Conservation (phyloP, 2,888 invertebrate species). For the Gortyna flavago region DNA sequence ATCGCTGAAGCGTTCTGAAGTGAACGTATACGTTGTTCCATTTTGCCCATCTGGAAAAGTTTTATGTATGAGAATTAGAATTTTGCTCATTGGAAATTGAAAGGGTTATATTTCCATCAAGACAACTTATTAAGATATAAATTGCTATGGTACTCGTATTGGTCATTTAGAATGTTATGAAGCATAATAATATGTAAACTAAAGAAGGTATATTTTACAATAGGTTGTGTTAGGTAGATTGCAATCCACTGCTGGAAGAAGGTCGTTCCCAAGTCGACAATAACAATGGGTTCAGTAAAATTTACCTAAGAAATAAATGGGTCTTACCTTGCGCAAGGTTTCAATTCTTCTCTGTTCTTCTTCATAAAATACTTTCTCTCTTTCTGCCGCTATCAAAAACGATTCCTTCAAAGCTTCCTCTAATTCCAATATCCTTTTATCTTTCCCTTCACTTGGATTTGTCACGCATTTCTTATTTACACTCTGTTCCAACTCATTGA, state of each 20-base stretch:
- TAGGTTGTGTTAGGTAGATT: background rate
- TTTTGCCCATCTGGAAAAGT: constrained; percentile 90
- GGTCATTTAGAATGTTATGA: background rate
- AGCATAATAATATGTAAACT: background rate
- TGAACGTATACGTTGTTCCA: constrained; percentile 92
- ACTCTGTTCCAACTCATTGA: constrained; percentile 94
- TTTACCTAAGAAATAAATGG: background rate
- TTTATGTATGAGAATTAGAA: background rate
- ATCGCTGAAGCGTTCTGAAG: constrained; percentile 93
- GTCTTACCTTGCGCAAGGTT: constrained; percentile 91
- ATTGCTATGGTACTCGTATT: no score
- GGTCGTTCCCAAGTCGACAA: background rate
- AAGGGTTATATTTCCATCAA: background rate
- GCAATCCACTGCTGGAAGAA: background rate
- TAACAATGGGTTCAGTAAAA: no score
- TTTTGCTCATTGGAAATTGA: background rate
- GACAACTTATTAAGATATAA: background rate
- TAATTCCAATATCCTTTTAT: constrained; percentile 92
- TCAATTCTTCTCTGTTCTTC: constrained; percentile 91
- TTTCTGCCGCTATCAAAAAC: constrained; percentile 92
- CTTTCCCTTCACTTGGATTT: constrained; percentile 81
- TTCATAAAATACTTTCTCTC: constrained; percentile 91
- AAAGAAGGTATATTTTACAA: background rate
- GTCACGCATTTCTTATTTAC: constrained; percentile 87
- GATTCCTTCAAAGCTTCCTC: constrained; percentile 96